Evolutionary conservation across 1,140 invertebrate genomes (phyloP), one percentile per base, ranked within the genome.

Genomic region (Archivesica marissinica): DNA sequence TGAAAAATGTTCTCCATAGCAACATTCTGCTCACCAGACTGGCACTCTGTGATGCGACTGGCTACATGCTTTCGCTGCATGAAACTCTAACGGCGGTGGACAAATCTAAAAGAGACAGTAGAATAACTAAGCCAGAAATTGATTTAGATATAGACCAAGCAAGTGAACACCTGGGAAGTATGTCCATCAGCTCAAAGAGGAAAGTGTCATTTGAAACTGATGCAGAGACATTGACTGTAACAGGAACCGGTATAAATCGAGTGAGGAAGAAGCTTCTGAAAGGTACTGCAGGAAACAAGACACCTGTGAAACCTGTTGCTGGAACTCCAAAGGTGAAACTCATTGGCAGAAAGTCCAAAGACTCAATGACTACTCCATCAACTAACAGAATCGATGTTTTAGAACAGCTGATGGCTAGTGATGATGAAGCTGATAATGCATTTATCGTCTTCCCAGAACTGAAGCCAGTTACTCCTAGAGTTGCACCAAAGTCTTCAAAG

Each of bases 1-100:
- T 83, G 38, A 83, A 61, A 35, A 83, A 72, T 59, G 68, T 83
- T 28, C 25, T 83, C 17, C 80, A 83, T 41, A 72, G 80, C 9
- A 83, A 70, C 9, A 75, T 83, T 39, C 38, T 83, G 35, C 17
- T 83, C 25, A 59, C 80, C 1, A 74, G 80, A 64, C 80, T 83
- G 39, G 80, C 80, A 17, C 68, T 83, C 15, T 74, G 80, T 75
- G 56, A 75, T 47, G 68, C 80, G 2, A 23, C 80, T 30, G 56
- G 68, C 35, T 74, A 59, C 39, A 47, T 83, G 66, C 41, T 83
- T 33, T 59, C 68, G 30, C 44, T 50, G 15, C 44, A 47, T 72
- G 54, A 59, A 59, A 11, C 35, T 39, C 6, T 4, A 13, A 39
- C 50, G 61, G 28, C 13, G 13, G 2, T 41, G 13, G 50, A 79